Evolutionary conservation across 2,797 vertebrate genomes (phyloP).

Genomic region (Rhabdomys pumilio): DNA sequence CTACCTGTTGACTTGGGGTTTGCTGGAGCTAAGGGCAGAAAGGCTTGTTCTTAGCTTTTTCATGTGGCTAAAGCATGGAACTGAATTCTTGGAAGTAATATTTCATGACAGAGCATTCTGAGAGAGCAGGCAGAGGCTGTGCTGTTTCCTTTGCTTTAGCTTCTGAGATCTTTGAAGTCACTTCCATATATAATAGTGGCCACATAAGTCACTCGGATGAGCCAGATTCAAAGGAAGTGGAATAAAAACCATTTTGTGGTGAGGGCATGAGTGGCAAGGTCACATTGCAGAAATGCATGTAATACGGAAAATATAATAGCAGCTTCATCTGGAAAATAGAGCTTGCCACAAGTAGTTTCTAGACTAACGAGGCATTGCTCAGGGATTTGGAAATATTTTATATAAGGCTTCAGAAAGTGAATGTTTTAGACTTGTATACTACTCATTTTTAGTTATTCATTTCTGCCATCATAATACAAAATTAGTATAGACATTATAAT

Average conservation of each 20-base stretch:
- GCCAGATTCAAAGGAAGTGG: neutral
- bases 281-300: neutral
- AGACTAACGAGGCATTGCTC: neutral
- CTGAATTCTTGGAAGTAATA: constrained; percentile 5
- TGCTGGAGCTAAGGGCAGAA: neutral
- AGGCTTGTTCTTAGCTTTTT: neutral
- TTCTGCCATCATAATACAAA: neutral
- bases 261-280: constrained; percentile 3
- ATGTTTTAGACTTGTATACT: constrained; percentile 20
- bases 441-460: neutral
- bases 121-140: neutral
- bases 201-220: neutral
- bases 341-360: constrained; percentile 23
- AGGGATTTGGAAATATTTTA: constrained; percentile 15
- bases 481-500: neutral
- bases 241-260: constrained; percentile 12
- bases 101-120: neutral
- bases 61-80: neutral
- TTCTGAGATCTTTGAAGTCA: neutral
- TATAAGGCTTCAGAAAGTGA: neutral
- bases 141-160: neutral
- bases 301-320: constrained; percentile 26
- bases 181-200: neutral
- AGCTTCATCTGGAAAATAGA: constrained; percentile 32
- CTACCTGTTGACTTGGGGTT: neutral